Conservation (phyloP, 2,888 invertebrate genomes). For the Brenthis daphne region DNA sequence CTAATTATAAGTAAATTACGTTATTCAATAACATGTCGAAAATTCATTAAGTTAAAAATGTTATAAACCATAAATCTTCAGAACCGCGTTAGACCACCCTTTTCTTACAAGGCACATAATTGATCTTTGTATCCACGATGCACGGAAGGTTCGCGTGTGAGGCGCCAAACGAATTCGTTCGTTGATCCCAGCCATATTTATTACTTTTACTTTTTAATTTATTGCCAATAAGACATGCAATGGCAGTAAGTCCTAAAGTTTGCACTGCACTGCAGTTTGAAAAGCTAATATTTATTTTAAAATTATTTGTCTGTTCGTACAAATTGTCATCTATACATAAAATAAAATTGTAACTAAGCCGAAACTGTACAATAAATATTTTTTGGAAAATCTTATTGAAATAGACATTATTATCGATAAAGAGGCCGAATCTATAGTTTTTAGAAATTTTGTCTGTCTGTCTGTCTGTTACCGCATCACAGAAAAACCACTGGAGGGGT, state of each 20-base stretch:
- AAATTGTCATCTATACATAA: no score
- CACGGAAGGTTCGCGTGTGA: conserved; percentile 44
- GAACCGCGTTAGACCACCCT: conserved; percentile 35
- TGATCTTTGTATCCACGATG: conserved; percentile 41
- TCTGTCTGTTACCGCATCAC: no score
- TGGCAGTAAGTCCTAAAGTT: conserved; percentile 40
- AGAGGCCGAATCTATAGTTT: no score
- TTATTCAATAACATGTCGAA: conserved; percentile 24
- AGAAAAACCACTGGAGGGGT: no score
- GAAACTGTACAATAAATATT: no score
- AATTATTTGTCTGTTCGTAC: no score
- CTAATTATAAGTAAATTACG: conserved; percentile 7
- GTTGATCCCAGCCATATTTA: conserved; percentile 49
- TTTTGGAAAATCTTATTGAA: no score
- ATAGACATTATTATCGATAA: no score
- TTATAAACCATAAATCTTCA: conserved; percentile 33
- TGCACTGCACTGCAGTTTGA: conserved; percentile 43
- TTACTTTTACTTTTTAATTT: conserved; percentile 50
- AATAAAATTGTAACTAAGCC: no score
- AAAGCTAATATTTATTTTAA: conserved; percentile 25
- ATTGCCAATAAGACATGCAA: conserved; percentile 44
- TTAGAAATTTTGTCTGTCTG: no score
- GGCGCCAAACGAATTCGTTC: conserved; percentile 45
- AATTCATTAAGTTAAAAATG: conserved; percentile 22
- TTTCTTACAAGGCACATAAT: conserved; percentile 43